Evolutionary conservation across 1,140 invertebrate species (phyloP).

Genomic region (Matsumurasca onukii): DNA sequence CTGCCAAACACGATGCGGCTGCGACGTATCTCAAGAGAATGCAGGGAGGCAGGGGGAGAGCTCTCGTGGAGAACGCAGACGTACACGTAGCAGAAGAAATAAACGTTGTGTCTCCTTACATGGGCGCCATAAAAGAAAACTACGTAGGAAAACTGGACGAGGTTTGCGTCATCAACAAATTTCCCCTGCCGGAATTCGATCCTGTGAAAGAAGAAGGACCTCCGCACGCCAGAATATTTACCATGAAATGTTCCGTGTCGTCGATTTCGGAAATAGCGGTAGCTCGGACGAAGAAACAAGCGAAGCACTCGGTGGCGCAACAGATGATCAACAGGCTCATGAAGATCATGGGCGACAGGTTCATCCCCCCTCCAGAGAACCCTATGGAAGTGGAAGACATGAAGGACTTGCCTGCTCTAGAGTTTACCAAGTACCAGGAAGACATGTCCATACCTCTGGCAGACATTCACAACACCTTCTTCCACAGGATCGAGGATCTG

Average conservation of each 20-base stretch:
- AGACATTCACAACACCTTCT: neutral
- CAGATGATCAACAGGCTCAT: conserved; percentile 53
- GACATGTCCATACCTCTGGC: neutral
- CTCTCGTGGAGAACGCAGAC: conserved; percentile 21
- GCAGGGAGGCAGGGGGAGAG: conserved; percentile 11
- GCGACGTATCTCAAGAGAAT: conserved; percentile 55
- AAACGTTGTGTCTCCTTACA: conserved; percentile 38
- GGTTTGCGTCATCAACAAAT: conserved; percentile 62
- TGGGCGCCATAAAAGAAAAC: conserved; percentile 38
- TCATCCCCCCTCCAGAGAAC: neutral
- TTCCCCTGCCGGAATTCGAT: conserved; percentile 62
- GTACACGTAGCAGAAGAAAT: conserved; percentile 20
- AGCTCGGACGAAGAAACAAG: conserved; percentile 57
- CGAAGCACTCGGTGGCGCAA: conserved; percentile 56
- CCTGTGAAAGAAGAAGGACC: conserved; percentile 66
- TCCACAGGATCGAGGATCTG: neutral
- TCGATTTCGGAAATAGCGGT: conserved; percentile 56
- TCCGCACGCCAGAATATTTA: conserved; percentile 67
- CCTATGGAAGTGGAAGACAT: neutral
- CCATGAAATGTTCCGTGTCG: conserved; percentile 63
- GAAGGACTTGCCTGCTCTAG: neutral
- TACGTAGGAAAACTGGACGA: conserved; percentile 42
- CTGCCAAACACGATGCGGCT: conserved; percentile 68
- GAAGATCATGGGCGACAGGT: conserved; percentile 20
- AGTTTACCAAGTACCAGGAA: neutral